phyloP scores from a whole-genome alignment of 2,113 vertebrate species.

The Laterallus jamaicensis region DNA sequence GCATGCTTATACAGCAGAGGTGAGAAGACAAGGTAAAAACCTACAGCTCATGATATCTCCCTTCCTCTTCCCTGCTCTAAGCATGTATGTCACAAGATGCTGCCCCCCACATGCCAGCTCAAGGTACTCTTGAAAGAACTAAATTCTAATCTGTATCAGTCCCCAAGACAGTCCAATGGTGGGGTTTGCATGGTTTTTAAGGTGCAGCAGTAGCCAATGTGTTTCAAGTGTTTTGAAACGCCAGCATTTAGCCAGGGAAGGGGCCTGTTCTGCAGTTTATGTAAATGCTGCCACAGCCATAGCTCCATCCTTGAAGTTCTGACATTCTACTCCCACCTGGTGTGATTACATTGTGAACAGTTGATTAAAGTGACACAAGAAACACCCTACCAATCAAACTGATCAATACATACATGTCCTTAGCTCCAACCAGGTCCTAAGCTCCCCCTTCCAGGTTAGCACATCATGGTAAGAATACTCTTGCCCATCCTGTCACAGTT shows the following conservation, averaged over 20 bases:
- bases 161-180: not conserved
- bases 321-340: not conserved
- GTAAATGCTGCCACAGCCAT: not conserved
- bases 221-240: not conserved
- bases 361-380: not conserved
- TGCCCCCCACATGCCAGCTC: not conserved
- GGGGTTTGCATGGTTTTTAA: not conserved
- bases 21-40: not conserved
- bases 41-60: not conserved
- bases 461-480: not conserved
- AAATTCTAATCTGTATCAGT: too few relatives aligned
- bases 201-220: not conserved
- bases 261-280: not conserved
- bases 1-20: not conserved
- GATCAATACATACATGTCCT: not conserved
- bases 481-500: not conserved
- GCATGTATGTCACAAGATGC: not conserved
- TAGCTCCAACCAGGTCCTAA: not conserved
- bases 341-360: not conserved
- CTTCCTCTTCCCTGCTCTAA: not conserved
- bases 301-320: not conserved
- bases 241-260: not conserved
- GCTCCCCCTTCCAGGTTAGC: not conserved
- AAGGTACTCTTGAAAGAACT: not conserved
- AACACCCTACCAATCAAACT: not conserved